Conservation (phyloP, 2,113 vertebrate genomes). For the Gambusia affinis region DNA sequence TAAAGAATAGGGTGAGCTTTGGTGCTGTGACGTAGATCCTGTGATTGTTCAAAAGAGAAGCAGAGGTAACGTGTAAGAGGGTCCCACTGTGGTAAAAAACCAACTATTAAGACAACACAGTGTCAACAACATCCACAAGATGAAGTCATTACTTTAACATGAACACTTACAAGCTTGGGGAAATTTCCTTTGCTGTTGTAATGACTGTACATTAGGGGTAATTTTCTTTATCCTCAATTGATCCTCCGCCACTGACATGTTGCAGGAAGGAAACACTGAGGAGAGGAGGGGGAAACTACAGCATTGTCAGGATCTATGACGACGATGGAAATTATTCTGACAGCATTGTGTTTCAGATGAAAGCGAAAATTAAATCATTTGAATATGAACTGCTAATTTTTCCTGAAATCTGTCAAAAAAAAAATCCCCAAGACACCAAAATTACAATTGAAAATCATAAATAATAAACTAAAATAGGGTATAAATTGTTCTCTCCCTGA, state of each 20-base stretch:
- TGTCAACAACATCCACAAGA: slow-evolving; percentile 45
- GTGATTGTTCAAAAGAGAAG: slow-evolving; percentile 72
- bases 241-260: not conserved
- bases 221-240: not conserved
- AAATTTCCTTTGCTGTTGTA: slow-evolving; percentile 27
- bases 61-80: slow-evolving; percentile 17
- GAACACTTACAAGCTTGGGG: slow-evolving; percentile 28
- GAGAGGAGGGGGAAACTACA: not conserved
- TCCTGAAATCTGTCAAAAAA: not conserved
- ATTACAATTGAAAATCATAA: too few species aligned
- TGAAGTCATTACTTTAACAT: slow-evolving; percentile 60
- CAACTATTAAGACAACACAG: slow-evolving; percentile 26
- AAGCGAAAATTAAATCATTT: not conserved
- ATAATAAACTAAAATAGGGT: too few species aligned
- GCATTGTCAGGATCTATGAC: not conserved
- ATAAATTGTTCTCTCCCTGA: slow-evolving; percentile 12
- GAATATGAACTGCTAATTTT: not conserved
- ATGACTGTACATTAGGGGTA: slow-evolving; percentile 1
- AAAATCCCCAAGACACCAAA: not conserved
- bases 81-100: slow-evolving; percentile 39
- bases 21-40: slow-evolving; percentile 73
- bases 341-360: not conserved
- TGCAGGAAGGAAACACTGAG: slow-evolving; percentile 42
- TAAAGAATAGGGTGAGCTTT: slow-evolving; percentile 50
- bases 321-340: not conserved